phyloP scores from a whole-genome alignment of 2,888 invertebrate species.

The Notodonta dromedarius region DNA sequence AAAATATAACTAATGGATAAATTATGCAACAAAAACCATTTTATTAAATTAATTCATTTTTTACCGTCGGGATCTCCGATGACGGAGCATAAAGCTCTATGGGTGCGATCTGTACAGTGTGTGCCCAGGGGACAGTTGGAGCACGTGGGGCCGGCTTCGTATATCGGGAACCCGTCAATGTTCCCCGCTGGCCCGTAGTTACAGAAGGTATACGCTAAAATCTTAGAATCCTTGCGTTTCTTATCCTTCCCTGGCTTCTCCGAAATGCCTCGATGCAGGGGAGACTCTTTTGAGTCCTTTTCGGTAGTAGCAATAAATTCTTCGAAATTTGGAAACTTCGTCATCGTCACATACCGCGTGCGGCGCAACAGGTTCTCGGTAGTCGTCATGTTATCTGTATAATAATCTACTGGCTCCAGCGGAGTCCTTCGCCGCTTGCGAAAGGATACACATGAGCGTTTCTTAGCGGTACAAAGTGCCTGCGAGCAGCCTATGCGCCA shows the following conservation, averaged over 20 bases:
- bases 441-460: slow-evolving; percentile 62
- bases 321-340: slow-evolving; percentile 45
- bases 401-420: slow-evolving; percentile 5
- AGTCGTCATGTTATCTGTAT: slow-evolving; percentile 10
- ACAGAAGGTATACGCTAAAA: slow-evolving; percentile 74
- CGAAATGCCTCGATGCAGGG: slow-evolving; percentile 61
- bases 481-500: slow-evolving; percentile 78
- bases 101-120: slow-evolving; percentile 66
- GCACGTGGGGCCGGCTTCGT: slow-evolving; percentile 67
- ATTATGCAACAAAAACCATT: not conserved
- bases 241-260: slow-evolving; percentile 27
- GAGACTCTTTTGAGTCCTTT: slow-evolving; percentile 48
- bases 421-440: slow-evolving; percentile 53
- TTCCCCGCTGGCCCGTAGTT: slow-evolving; percentile 80
- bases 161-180: slow-evolving; percentile 76
- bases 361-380: slow-evolving; percentile 61
- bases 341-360: slow-evolving; percentile 59
- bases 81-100: slow-evolving; percentile 68
- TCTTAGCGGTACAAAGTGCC: slow-evolving; percentile 68
- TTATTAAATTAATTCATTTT: not conserved
- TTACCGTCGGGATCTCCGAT: slow-evolving; percentile 62
- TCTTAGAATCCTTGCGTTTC: slow-evolving; percentile 54
- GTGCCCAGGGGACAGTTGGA: slow-evolving; percentile 73
- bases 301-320: slow-evolving; percentile 49
- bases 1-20: not conserved